phyloP scores from a whole-genome alignment of 2,888 invertebrate species.

The Mythimna albipuncta region DNA sequence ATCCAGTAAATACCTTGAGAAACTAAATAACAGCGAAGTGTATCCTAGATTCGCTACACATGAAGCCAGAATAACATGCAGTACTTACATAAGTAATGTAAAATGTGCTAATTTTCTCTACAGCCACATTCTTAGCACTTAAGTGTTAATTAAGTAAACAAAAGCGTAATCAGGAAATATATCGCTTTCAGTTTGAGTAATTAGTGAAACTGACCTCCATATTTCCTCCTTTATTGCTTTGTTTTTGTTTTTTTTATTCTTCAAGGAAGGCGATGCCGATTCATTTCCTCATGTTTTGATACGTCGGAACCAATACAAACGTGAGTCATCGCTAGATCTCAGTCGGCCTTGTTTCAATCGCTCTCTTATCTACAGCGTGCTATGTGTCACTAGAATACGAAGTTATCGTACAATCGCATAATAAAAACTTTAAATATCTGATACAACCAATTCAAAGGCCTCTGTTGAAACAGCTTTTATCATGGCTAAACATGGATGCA shows the following conservation, averaged over 20 bases:
- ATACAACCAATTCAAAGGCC: neutral
- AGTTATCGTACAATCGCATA: constrained; percentile 30
- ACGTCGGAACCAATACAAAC: constrained; percentile 52
- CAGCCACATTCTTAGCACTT: constrained; percentile 36
- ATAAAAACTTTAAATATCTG: constrained; percentile 12
- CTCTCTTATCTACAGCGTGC: constrained; percentile 63
- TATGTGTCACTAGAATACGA: constrained; percentile 54
- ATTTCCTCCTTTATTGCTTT: constrained; percentile 52
- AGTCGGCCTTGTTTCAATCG: constrained; percentile 48
- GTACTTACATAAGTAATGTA: constrained; percentile 48
- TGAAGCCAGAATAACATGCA: constrained; percentile 1
- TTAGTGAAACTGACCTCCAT: constrained; percentile 57
- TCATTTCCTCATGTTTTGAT: constrained; percentile 63
- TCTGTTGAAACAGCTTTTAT: constrained; percentile 23
- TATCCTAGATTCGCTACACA: constrained; percentile 14
- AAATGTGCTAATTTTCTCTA: constrained; percentile 48
- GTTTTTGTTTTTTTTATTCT: constrained; percentile 58
- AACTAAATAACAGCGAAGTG: constrained; percentile 23
- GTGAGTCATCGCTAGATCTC: constrained; percentile 58
- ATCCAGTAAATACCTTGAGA: constrained; percentile 39
- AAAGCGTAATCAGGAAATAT: constrained; percentile 31
- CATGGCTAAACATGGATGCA: constrained; percentile 18
- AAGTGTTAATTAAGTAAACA: constrained; percentile 54
- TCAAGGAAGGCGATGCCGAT: constrained; percentile 52
- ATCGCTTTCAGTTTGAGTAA: constrained; percentile 54